Percentiles rank a stretch among this genome's conserved stretches.
phyloP scores from a whole-genome alignment of 2,797 vertebrate genomes.

The Loriculus beryllinus region DNA sequence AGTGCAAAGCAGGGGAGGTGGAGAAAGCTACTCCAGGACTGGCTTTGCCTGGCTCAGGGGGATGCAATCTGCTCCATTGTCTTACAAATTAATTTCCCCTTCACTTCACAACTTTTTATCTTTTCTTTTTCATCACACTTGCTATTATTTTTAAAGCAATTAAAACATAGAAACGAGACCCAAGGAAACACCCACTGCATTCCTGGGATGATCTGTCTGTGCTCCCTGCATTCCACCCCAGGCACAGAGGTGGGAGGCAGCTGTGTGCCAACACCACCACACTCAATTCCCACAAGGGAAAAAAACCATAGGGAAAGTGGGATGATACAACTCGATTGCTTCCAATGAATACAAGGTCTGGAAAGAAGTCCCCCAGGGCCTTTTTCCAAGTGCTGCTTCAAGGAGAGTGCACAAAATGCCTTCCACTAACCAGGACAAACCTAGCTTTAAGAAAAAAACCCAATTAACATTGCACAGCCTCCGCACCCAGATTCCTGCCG shows the following conservation, averaged over 20 bases:
- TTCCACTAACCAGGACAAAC: constrained; percentile 27
- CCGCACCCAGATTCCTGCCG: constrained; percentile 50
- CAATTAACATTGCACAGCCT: constrained; percentile 30
- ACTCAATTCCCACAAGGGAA: background rate
- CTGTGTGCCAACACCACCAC: constrained; percentile 13
- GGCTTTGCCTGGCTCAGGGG: background rate
- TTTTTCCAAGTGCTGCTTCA: constrained; percentile 21
- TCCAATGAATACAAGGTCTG: background rate
- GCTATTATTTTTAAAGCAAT: constrained; percentile 52
- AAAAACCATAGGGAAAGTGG: background rate
- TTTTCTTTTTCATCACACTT: background rate
- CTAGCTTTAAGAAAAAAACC: background rate
- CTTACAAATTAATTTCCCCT: constrained; percentile 28
- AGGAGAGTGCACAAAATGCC: background rate
- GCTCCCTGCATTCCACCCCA: constrained; percentile 52
- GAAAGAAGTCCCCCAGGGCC: constrained; percentile 2
- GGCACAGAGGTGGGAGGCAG: constrained; percentile 51
- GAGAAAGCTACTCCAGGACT: background rate
- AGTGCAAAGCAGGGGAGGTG: background rate
- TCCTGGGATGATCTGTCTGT: constrained; percentile 53
- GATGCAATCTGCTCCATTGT: background rate
- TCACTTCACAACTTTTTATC: constrained; percentile 14
- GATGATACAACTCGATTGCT: background rate
- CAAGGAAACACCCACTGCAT: constrained; percentile 61
- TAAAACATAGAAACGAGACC: constrained; percentile 42